These are phyloP conservation scores for Leptinotarsa texana DNA, from an alignment of 1,140 invertebrate species.

Conservation along the genomic window DNA sequence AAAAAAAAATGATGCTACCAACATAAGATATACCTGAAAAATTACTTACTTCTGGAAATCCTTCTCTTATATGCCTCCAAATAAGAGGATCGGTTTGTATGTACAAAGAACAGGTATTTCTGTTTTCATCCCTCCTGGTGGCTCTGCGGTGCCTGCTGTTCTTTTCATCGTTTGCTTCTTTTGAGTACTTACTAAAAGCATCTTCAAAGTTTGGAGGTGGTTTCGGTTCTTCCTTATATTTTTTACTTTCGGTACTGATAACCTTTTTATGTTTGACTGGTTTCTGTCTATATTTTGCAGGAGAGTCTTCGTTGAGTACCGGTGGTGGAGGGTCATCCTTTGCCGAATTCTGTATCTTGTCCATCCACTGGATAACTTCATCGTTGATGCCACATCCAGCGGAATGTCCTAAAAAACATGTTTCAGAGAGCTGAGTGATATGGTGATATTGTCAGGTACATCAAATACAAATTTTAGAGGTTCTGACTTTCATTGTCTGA, in stretches of 20 bases:
- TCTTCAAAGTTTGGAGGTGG: constrained; percentile 48
- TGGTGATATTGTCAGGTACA: too few species aligned
- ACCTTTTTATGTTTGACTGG: constrained; percentile 28
- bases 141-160: constrained; percentile 54
- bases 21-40: not conserved
- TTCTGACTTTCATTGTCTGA: too few species aligned
- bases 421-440: too few species aligned
- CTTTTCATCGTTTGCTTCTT: constrained; percentile 65
- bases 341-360: constrained; percentile 85
- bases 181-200: constrained; percentile 66
- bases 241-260: not conserved
- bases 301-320: constrained; percentile 15
- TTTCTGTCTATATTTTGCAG: constrained; percentile 10
- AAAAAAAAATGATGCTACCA: too few species aligned
- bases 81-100: constrained; percentile 98
- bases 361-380: constrained; percentile 89
- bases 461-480: too few species aligned
- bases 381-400: constrained; percentile 86
- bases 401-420: constrained; percentile 61
- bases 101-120: constrained; percentile 90
- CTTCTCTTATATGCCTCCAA: constrained; percentile 86
- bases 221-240: constrained; percentile 31
- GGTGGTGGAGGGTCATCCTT: constrained; percentile 62
- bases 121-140: constrained; percentile 64
- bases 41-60: constrained; percentile 66